phyloP scores from a whole-genome alignment of 2,888 invertebrate genomes.

The Vannuccia rotundouncinata region DNA sequence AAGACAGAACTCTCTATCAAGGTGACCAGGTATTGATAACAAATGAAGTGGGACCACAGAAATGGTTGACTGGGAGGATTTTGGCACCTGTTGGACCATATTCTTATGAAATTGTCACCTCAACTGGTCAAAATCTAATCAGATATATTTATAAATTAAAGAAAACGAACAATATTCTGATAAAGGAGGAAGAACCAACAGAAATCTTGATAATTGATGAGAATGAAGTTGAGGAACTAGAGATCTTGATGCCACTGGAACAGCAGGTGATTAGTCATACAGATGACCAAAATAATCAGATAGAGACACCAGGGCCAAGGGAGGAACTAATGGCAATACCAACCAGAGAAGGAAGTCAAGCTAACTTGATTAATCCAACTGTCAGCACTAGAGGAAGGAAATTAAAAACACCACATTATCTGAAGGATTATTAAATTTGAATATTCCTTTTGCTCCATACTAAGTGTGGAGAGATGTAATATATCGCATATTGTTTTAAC shows the following conservation, averaged over 20 bases:
- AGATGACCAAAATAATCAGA: background rate
- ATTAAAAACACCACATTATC: background rate
- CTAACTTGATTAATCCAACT: background rate
- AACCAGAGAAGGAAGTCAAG: constrained; percentile 3
- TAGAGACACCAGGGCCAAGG: background rate
- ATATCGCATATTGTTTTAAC: constrained; percentile 7
- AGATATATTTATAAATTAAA: background rate
- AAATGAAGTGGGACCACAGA: constrained; percentile 18
- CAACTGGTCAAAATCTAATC: constrained; percentile 6
- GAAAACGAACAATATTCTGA: background rate
- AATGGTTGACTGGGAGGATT: background rate
- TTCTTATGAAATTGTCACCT: background rate
- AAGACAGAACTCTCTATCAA: background rate
- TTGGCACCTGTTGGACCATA: background rate
- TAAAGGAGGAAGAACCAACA: background rate
- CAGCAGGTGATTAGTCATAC: background rate
- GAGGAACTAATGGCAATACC: background rate
- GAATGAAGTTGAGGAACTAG: background rate
- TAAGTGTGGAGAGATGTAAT: constrained; percentile 19
- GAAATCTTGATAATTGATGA: background rate
- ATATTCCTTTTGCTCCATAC: background rate
- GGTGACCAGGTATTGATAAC: background rate
- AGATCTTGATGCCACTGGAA: background rate
- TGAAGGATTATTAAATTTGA: background rate
- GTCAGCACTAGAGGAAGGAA: background rate